A percentile compares a stretch with the other conserved stretches of the same genome.
phyloP scores from a whole-genome alignment of 2,797 vertebrate species.

The Numenius phaeopus region DNA sequence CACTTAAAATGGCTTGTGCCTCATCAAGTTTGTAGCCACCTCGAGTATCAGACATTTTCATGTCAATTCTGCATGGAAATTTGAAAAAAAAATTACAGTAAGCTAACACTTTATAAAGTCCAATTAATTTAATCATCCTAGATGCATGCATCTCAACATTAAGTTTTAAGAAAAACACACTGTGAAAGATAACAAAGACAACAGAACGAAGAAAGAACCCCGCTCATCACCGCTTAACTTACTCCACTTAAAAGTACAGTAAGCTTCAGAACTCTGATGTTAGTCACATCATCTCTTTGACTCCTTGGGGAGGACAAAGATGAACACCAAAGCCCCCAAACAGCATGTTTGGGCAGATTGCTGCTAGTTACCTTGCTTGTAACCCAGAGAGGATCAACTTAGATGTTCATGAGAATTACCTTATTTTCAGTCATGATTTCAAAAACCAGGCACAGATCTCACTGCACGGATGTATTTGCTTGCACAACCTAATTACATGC shows the following conservation, averaged over 20 bases:
- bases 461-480: neutral
- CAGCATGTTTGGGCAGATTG: neutral
- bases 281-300: neutral
- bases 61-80: constrained; percentile 86
- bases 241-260: neutral
- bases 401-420: neutral
- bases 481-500: neutral
- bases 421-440: neutral
- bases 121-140: neutral
- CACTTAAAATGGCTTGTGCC: constrained; percentile 93
- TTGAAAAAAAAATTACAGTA: neutral
- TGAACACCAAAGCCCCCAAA: fast-evolving
- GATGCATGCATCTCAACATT: neutral
- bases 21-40: constrained; percentile 93
- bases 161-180: neutral
- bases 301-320: neutral
- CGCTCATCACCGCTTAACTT: neutral
- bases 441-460: neutral
- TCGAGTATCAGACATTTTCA: constrained; percentile 91
- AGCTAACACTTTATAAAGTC: neutral
- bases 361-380: neutral
- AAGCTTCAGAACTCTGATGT: neutral
- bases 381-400: neutral
- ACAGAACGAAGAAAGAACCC: neutral
- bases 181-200: neutral